Conservation (phyloP, 2,888 invertebrate species). For the Trissolcus brochymenae region DNA sequence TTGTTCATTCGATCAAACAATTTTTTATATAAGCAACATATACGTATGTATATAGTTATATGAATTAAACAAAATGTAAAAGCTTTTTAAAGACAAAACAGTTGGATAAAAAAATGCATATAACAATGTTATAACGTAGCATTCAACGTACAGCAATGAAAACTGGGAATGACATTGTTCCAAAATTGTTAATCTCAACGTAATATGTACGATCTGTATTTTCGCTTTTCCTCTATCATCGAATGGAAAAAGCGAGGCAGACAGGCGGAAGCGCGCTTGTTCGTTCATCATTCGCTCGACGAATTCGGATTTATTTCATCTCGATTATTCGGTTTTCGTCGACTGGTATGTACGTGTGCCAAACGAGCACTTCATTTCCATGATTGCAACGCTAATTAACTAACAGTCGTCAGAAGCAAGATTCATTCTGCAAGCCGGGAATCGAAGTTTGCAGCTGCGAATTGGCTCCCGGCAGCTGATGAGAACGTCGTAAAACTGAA, state of each 20-base stretch:
- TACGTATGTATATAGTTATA: too few species aligned
- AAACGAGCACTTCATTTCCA: constrained; percentile 40
- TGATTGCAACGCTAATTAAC: constrained; percentile 50
- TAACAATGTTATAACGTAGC: too few species aligned
- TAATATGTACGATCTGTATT: neutral
- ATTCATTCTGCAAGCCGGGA: constrained; percentile 16
- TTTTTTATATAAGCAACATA: too few species aligned
- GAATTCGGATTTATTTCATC: constrained; percentile 49
- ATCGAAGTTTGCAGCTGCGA: constrained; percentile 23
- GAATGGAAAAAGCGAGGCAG: constrained; percentile 37
- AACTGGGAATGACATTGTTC: too few species aligned
- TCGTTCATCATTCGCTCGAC: constrained; percentile 31
- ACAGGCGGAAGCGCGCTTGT: constrained; percentile 37
- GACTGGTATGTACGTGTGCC: constrained; percentile 23
- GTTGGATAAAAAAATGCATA: too few species aligned
- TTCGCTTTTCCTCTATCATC: constrained; percentile 9
- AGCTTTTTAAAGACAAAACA: too few species aligned
- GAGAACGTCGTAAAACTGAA: neutral
- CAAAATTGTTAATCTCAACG: too few species aligned
- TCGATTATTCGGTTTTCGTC: constrained; percentile 52
- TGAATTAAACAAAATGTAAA: too few species aligned
- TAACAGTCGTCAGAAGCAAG: constrained; percentile 34
- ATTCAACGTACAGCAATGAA: too few species aligned
- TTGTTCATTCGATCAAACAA: too few species aligned
- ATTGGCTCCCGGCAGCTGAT: neutral